Evolutionary conservation across 1,140 invertebrate genomes (phyloP).

Genomic region (Saccostrea echinata): DNA sequence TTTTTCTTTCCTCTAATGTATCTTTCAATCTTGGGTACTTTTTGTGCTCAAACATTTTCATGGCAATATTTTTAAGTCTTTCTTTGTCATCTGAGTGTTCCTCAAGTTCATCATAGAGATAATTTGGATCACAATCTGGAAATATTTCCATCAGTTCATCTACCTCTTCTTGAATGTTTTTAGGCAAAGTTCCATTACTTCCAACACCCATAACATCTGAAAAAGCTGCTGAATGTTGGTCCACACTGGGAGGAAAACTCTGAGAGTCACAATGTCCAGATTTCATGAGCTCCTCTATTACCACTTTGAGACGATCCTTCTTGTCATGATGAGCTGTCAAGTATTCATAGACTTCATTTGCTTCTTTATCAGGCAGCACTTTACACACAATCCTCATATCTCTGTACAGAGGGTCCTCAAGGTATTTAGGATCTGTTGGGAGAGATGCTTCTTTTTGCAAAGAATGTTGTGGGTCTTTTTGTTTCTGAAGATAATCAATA

Average conservation of each 20-base stretch:
- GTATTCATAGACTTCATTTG: conserved; percentile 76
- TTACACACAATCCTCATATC: conserved; percentile 73
- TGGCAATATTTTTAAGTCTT: conserved; percentile 68
- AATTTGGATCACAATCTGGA: conserved; percentile 82
- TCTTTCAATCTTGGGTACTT: conserved; percentile 83
- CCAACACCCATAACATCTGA: conserved; percentile 47
- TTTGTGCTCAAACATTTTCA: conserved; percentile 77
- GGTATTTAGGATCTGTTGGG: conserved; percentile 63
- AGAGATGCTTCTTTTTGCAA: conserved; percentile 48
- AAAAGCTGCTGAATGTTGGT: not conserved
- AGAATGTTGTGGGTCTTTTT: not conserved
- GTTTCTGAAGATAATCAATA: conserved; percentile 47
- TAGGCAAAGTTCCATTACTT: conserved; percentile 49
- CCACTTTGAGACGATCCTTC: conserved; percentile 71
- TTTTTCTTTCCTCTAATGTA: conserved; percentile 68
- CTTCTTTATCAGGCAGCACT: conserved; percentile 72
- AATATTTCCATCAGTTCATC: conserved; percentile 76
- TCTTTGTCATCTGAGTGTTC: conserved; percentile 58
- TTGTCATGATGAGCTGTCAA: conserved; percentile 74
- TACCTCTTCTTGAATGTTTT: conserved; percentile 80
- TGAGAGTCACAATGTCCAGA: conserved; percentile 57
- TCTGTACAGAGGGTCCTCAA: conserved; percentile 68
- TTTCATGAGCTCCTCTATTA: conserved; percentile 72
- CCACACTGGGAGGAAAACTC: conserved; percentile 40
- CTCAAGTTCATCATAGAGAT: conserved; percentile 78